Conservation (phyloP, 2,113 vertebrate species). For the Microtus richardsoni region DNA sequence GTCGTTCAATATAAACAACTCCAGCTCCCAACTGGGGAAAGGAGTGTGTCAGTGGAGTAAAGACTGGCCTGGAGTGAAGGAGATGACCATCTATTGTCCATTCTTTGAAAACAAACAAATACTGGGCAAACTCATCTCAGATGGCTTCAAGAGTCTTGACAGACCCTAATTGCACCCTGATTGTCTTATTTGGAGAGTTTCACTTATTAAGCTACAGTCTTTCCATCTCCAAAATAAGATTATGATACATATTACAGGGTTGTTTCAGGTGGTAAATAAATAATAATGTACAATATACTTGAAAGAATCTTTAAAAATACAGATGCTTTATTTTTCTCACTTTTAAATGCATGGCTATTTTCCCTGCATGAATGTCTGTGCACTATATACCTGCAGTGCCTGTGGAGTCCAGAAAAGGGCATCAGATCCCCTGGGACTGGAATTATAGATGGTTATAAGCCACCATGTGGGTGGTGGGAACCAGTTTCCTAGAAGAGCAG, state of each 20-base stretch:
- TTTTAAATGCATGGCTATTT: neutral
- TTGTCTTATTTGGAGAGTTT: neutral
- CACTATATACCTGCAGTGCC: neutral
- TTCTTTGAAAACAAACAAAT: neutral
- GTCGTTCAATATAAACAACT: neutral
- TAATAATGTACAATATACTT: neutral
- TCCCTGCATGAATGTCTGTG: neutral
- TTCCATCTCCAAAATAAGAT: neutral
- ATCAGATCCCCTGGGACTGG: neutral
- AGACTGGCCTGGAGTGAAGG: neutral
- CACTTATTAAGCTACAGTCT: neutral
- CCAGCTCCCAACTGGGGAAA: neutral
- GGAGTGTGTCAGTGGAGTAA: neutral
- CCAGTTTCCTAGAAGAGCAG: neutral
- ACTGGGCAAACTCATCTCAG: neutral
- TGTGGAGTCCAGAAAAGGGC: neutral
- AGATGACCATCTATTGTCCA: neutral
- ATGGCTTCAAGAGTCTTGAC: neutral
- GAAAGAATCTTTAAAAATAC: neutral
- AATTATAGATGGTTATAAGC: neutral
- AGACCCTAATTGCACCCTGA: neutral
- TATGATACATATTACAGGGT: neutral
- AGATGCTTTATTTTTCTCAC: neutral
- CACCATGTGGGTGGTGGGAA: neutral
- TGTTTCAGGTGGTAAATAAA: fast-evolving